A percentile compares a stretch with the other conserved stretches of the same genome.
Conservation (phyloP, 2,888 invertebrate species). For the Lasioglossum leucozonium region DNA sequence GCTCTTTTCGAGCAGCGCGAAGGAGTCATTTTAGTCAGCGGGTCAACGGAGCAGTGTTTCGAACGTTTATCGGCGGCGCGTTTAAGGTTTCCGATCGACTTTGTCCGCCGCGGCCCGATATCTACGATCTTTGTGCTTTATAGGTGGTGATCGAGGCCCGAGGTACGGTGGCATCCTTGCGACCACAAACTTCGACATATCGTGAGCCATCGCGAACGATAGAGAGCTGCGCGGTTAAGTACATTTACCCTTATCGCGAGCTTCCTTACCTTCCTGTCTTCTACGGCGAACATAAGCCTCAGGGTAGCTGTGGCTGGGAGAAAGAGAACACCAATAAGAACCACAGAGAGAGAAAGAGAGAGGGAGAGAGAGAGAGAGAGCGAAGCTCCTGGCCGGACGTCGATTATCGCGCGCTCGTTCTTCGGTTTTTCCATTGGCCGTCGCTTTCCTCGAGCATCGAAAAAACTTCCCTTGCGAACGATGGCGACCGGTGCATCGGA, state of each 20-base stretch:
- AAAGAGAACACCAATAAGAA: neutral
- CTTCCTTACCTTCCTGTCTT: conserved; percentile 31
- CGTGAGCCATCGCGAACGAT: neutral
- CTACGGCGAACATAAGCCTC: conserved; percentile 56
- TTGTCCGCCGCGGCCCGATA: neutral
- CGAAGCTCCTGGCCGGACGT: conserved; percentile 34
- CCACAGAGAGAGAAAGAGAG: neutral
- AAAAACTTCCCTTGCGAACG: conserved; percentile 44
- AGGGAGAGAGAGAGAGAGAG: neutral
- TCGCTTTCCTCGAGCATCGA: neutral
- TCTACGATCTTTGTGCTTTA: conserved; percentile 1
- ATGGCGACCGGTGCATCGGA: conserved; percentile 61
- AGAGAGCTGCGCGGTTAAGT: conserved; percentile 29
- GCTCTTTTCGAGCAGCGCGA: neutral
- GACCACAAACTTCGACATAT: conserved; percentile 3
- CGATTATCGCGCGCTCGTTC: conserved; percentile 52
- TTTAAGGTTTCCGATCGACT: neutral
- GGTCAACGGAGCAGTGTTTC: neutral
- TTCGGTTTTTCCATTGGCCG: conserved; percentile 29
- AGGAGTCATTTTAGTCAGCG: neutral
- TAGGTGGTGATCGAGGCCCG: neutral
- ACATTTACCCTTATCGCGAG: conserved; percentile 51
- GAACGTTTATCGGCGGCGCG: neutral
- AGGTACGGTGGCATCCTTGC: conserved; percentile 3
- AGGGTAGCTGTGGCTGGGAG: conserved; percentile 37